Base-by-base conservation (phyloP, 2,113 vertebrate species). In the Cyanistes caeruleus region DNA sequence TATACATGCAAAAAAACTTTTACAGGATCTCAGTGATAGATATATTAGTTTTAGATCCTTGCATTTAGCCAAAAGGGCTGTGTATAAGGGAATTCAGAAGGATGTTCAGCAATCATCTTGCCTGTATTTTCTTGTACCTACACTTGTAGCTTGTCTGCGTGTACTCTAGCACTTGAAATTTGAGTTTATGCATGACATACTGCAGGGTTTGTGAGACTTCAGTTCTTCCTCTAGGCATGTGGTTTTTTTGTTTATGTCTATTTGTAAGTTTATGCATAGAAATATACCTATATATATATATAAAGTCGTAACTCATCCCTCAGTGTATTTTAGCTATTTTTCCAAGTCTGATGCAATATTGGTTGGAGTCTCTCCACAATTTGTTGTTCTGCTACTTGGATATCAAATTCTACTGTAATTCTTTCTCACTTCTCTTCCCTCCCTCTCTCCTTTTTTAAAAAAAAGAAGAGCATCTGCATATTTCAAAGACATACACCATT, bases 401-500 rank as follows among this genome's bases (percentile, higher is more conserved):
- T 96, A 95, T 90, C 90, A 96, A 94, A 97, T 96, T 96, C 82
- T 80, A 84, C 96, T 96, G 77, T 96, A 94, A 87, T 96, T 96
- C 95, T 96, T 97, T 97, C 76, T 90, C 96, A 85, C 84, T 94
- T 95, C 89, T 95, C 65, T 91, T 87, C 43, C 92, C 88, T 97
- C 90, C 86, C 92, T 98, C 63, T 88, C 92, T 95, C 48, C 78
- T 84, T 95, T 94, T 97, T 85, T 56, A n/a, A 22, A 94, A 96
- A 96, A 96, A 97, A 94, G 89, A 97, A 97, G 97, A 95, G 93
- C 94, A 97, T 96, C 97, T 97, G 96, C 97, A 90, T 96, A 83
- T 98, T 96, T 97, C 68, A 76, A 97, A 98, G 95, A 96, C 53
- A 62, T 94, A 73, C 83, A 75, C 67, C 88, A 94, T 88, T 96